Conservation (phyloP, 2,888 invertebrate species). For the Temnothorax unifasciatus region DNA sequence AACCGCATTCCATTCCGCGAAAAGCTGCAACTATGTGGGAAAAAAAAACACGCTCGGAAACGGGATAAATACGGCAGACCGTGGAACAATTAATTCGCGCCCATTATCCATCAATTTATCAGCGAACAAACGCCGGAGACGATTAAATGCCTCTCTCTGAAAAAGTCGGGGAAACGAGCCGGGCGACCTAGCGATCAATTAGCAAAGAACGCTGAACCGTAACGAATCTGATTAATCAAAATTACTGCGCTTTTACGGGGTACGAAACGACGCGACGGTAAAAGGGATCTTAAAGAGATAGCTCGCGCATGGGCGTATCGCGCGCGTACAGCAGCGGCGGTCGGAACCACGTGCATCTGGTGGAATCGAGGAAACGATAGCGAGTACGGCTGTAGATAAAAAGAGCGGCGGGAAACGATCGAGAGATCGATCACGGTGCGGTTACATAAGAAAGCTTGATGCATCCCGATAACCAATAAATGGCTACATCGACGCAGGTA, state of each 20-base stretch:
- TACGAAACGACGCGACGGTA: background rate
- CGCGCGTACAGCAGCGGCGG: background rate
- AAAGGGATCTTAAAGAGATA: slow-evolving; percentile 1
- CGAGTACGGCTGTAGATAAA: slow-evolving; percentile 5
- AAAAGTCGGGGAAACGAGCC: slow-evolving; percentile 15
- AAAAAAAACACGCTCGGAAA: background rate
- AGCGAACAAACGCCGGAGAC: slow-evolving; percentile 15
- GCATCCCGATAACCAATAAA: slow-evolving; percentile 85
- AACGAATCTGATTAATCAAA: slow-evolving; percentile 28
- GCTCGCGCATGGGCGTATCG: background rate
- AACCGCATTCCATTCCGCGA: slow-evolving; percentile 4
- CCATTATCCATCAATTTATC: slow-evolving; percentile 31
- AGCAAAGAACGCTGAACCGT: slow-evolving; percentile 12
- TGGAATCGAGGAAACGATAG: background rate
- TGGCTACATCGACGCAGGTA: slow-evolving; percentile 90
- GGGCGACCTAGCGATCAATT: slow-evolving; percentile 32
- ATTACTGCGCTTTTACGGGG: background rate
- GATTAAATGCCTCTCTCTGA: slow-evolving; percentile 1
- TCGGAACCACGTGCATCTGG: slow-evolving; percentile 19
- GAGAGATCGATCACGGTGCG: slow-evolving; percentile 65
- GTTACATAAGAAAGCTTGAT: slow-evolving; percentile 78
- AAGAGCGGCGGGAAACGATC: slow-evolving; percentile 46
- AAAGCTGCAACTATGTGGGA: background rate
- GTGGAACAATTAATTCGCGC: slow-evolving; percentile 13
- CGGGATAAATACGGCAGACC: background rate